Percentiles rank a stretch among this genome's conserved stretches.
These are phyloP conservation scores for Danio aesculapii DNA, from an alignment of 2,797 vertebrate species.

Conservation along the genomic window DNA sequence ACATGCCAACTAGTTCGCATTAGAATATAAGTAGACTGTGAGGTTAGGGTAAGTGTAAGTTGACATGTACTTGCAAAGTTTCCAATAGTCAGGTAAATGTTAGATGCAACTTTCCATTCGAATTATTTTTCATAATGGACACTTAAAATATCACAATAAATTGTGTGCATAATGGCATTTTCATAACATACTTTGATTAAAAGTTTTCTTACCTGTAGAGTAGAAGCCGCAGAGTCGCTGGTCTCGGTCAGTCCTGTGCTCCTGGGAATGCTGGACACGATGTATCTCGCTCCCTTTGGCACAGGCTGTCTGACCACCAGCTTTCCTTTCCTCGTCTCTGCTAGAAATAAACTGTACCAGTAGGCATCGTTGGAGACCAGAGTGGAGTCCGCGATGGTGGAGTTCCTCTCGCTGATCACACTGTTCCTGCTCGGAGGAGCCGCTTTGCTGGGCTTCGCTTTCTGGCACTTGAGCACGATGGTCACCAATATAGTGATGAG, in stretches of 20 bases:
- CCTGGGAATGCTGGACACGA: slow-evolving; percentile 73
- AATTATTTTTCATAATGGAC: too few species aligned
- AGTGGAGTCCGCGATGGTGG: slow-evolving; percentile 63
- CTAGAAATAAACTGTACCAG: slow-evolving; percentile 68
- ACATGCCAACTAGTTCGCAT: too few species aligned
- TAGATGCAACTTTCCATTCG: too few species aligned
- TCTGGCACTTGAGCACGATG: slow-evolving; percentile 66
- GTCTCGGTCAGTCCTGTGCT: slow-evolving; percentile 72
- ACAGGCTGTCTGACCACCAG: slow-evolving; percentile 65
- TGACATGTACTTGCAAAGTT: too few species aligned
- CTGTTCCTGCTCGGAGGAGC: slow-evolving; percentile 64
- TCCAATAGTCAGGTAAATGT: too few species aligned
- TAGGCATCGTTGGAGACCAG: slow-evolving; percentile 67
- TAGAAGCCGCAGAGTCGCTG: slow-evolving; percentile 73
- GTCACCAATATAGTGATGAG: slow-evolving; percentile 67
- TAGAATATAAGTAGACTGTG: too few species aligned
- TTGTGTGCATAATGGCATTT: too few species aligned
- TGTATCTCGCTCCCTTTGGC: slow-evolving; percentile 72
- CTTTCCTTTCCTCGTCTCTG: slow-evolving; percentile 67
- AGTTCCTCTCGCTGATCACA: slow-evolving; percentile 63
- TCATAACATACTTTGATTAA: too few species aligned
- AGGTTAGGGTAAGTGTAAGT: too few species aligned
- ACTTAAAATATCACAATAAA: too few species aligned
- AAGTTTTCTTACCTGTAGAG: slow-evolving; percentile 68
- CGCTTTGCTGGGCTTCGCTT: slow-evolving; percentile 57